Evolutionary conservation across 2,797 vertebrate species (phyloP).

Genomic region (Tamandua tetradactyla): DNA sequence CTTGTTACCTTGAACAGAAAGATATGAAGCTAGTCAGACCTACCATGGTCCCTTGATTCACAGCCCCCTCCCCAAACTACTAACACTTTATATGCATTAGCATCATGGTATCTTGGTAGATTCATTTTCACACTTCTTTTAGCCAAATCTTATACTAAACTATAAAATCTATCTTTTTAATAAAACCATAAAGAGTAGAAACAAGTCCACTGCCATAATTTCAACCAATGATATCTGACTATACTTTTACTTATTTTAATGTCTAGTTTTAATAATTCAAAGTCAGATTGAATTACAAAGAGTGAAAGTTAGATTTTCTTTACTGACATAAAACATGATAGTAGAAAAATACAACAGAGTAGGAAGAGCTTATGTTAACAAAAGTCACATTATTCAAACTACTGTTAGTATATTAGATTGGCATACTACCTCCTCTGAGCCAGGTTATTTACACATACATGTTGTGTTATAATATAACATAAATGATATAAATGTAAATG

Average conservation of each 20-base stretch:
- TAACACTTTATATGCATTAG: neutral
- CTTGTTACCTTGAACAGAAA: neutral
- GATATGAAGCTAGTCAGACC: neutral
- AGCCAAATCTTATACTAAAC: neutral
- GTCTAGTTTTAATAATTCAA: neutral
- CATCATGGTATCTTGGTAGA: neutral
- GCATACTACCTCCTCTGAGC: neutral
- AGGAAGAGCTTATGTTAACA: neutral
- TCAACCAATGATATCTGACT: neutral
- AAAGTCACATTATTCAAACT: neutral
- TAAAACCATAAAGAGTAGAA: neutral
- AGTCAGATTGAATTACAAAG: neutral
- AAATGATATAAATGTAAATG: neutral
- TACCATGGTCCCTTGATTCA: neutral
- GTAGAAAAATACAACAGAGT: neutral
- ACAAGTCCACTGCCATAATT: neutral
- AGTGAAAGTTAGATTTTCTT: neutral
- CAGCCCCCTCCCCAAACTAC: neutral
- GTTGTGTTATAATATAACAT: neutral
- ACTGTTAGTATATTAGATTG: neutral
- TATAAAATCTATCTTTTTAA: neutral
- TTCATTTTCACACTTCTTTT: neutral
- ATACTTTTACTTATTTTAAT: neutral
- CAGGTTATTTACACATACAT: neutral
- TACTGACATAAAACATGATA: neutral